Conservation (phyloP, 1,140 invertebrate genomes). For the Lepidurus couesii region DNA sequence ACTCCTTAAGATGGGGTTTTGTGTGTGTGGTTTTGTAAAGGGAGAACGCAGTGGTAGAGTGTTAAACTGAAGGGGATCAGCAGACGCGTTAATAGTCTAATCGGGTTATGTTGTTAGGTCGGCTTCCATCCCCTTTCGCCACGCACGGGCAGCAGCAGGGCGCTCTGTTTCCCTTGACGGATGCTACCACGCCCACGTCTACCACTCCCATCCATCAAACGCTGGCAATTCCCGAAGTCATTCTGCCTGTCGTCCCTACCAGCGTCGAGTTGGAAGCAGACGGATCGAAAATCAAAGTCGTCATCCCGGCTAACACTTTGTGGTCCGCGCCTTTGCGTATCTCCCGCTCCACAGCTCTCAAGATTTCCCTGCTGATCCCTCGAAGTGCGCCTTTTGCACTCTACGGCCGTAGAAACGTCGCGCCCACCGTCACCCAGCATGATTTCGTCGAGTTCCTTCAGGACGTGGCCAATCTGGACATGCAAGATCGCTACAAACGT, state of each 20-base stretch:
- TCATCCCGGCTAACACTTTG: conserved; percentile 29
- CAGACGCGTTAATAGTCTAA: conserved; percentile 15
- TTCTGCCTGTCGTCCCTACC: conserved; percentile 22
- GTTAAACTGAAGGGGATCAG: background rate
- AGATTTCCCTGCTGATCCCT: conserved; percentile 77
- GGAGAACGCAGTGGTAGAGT: background rate
- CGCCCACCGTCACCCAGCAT: conserved; percentile 89
- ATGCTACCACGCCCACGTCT: conserved; percentile 17
- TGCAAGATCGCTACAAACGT: conserved; percentile 33
- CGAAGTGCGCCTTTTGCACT: conserved; percentile 88
- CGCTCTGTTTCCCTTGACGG: conserved; percentile 6
- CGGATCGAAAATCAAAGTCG: conserved; percentile 24
- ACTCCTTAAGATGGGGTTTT: background rate
- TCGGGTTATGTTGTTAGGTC: conserved; percentile 21
- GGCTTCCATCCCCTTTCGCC: conserved; percentile 8
- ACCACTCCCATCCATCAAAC: conserved; percentile 9
- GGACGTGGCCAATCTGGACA: conserved; percentile 34
- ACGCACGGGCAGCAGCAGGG: conserved; percentile 2
- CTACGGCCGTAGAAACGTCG: conserved; percentile 82
- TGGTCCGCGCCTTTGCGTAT: conserved; percentile 28
- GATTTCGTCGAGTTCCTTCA: conserved; percentile 90
- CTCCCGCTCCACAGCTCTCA: conserved; percentile 25
- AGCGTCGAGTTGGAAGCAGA: conserved; percentile 30
- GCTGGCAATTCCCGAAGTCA: conserved; percentile 9
- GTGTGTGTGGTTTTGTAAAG: background rate